Evolutionary conservation across 2,113 vertebrate species (phyloP).

Genomic region (Onychostoma macrolepis): DNA sequence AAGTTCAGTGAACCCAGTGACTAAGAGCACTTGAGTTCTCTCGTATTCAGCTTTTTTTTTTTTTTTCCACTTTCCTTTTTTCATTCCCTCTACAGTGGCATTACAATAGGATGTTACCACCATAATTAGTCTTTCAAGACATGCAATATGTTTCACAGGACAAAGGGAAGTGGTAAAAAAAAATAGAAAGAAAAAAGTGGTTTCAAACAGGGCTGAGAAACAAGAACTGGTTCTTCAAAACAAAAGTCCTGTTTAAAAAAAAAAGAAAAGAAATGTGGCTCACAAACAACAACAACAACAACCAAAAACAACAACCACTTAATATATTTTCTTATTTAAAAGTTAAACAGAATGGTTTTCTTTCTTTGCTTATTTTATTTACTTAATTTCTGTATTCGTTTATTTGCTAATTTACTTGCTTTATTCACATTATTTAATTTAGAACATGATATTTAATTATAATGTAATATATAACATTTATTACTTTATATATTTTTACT

Average conservation of each 20-base stretch:
- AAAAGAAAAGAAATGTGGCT: too few species aligned
- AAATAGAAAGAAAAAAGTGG: background rate
- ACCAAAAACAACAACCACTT: too few species aligned
- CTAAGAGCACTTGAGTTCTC: background rate
- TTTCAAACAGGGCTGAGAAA: background rate
- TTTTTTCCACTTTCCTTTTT: constrained; percentile 11
- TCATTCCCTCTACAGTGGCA: constrained; percentile 15
- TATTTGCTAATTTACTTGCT: background rate
- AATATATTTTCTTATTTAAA: background rate
- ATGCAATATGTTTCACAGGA: background rate
- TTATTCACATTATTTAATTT: background rate
- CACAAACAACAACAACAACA: too few species aligned
- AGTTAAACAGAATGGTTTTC: background rate
- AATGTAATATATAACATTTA: too few species aligned
- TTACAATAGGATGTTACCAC: background rate
- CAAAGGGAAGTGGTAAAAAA: background rate
- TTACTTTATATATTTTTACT: too few species aligned
- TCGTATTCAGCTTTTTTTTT: background rate
- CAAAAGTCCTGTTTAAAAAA: too few species aligned
- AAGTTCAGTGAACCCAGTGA: background rate
- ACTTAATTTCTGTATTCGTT: background rate
- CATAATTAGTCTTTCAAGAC: constrained; percentile 14
- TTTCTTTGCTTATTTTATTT: background rate
- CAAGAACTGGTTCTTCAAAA: background rate
- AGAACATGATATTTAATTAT: too few species aligned